phyloP scores from a whole-genome alignment of 2,113 vertebrate genomes.

The Barbus barbus region DNA sequence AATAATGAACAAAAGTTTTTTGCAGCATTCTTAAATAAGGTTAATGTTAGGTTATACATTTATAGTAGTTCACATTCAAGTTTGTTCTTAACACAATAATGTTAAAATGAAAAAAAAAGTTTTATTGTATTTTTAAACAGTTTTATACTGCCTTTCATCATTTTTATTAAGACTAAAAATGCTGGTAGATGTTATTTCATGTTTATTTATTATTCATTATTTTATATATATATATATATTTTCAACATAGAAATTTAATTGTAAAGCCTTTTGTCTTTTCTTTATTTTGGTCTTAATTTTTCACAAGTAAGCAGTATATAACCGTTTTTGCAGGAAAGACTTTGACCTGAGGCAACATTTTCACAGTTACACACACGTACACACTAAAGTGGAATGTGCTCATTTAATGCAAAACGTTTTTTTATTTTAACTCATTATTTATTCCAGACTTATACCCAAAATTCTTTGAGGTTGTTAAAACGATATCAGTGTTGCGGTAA shows the following conservation, averaged over 20 bases:
- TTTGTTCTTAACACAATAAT: no score
- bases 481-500: neutral
- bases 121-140: no score
- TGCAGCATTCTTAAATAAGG: neutral
- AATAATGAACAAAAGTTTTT: neutral
- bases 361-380: neutral
- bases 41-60: neutral
- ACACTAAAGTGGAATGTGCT: neutral
- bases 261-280: neutral
- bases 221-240: neutral
- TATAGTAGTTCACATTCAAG: no score
- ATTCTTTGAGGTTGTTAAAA: slow-evolving; percentile 1
- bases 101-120: no score
- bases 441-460: neutral
- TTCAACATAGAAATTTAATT: no score
- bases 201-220: no score
- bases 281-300: neutral
- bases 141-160: no score
- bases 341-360: neutral
- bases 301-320: neutral
- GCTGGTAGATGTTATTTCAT: no score
- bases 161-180: no score
- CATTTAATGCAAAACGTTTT: neutral
- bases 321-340: neutral
- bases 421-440: neutral